Evolutionary conservation across 2,888 invertebrate genomes (phyloP), one percentile per base, ranked within the genome.

Genomic region (Tachina lurida): DNA sequence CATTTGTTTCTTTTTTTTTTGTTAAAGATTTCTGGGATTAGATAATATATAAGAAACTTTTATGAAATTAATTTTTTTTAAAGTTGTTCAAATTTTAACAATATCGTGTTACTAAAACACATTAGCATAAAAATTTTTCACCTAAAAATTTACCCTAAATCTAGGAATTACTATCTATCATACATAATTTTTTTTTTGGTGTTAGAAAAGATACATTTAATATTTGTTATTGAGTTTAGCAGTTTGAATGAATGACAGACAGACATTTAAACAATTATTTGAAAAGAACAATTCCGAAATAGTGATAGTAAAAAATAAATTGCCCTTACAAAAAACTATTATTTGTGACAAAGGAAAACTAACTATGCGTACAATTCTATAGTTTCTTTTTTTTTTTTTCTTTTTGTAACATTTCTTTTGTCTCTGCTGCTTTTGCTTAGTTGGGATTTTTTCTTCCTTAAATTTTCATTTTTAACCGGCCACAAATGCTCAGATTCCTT

Each of bases 251-350:
- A 71, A 45, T 47, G 52, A 31, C 43, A 52, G 10, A 43, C 12
- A 60, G 13, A 39, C 31, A 54, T 13, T 47, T 56, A 62, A 60
- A 60, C 49, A 81, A 71, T 43, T 67, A 58, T 60, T 68, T 73
- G 39, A 52, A 67, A 56, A 63, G 49, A 74, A 73, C 62, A 65
- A 67, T 75, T 22, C 62, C 47, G n/a, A 15, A 75, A 67, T 62
- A 75, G 78, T 70, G 56, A 49, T 49, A 78, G 75, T 76, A 77
- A 80, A n/a, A 86, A 84, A 43, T 73, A 81, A 84, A 84, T 81
- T 81, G 81, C 75, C 74, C 41, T 78, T 84, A 77, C 78, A 74
- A 74, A 81, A 31, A 82, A 79, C 82, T 83, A 83, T 83, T 83
- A 82, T 79, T 71, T 85, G 78, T 65, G 83, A 85, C 83, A 83